A percentile compares a stretch with the other conserved stretches of the same genome.
Evolutionary conservation across 2,888 invertebrate species (phyloP).

Genomic region (Encarsia formosa): DNA sequence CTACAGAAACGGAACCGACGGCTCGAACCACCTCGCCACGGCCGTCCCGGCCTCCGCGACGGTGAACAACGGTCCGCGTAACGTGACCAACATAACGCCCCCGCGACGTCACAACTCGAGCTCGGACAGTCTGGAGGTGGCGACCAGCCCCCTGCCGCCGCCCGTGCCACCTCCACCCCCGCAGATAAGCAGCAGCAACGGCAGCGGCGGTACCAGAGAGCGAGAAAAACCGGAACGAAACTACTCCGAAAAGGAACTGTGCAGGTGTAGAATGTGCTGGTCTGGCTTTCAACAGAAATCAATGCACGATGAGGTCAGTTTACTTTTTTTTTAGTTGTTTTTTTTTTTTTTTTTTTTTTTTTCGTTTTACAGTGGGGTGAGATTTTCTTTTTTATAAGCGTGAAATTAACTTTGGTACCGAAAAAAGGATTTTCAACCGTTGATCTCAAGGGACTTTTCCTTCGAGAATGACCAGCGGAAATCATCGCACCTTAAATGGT

Average conservation of each 20-base stretch:
- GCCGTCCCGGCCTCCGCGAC: conserved; percentile 8
- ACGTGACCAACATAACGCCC: conserved; percentile 44
- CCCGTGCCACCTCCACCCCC: conserved; percentile 54
- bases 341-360: not conserved
- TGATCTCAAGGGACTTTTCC: too few species aligned
- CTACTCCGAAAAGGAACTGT: conserved; percentile 39
- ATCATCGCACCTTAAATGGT: too few species aligned
- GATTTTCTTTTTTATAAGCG: too few species aligned
- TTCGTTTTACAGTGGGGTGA: too few species aligned
- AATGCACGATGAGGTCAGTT: conserved; percentile 48
- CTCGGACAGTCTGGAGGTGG: conserved; percentile 49
- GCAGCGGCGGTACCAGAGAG: conserved; percentile 30
- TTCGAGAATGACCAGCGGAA: too few species aligned
- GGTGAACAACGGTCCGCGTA: conserved; percentile 24
- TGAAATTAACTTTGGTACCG: too few species aligned
- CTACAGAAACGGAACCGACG: not conserved
- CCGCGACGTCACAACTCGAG: conserved; percentile 48
- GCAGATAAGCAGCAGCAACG: conserved; percentile 33
- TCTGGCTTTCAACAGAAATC: conserved; percentile 45
- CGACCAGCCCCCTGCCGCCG: conserved; percentile 50
- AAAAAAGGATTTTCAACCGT: too few species aligned
- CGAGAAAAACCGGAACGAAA: conserved; percentile 34
- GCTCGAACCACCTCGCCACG: not conserved
- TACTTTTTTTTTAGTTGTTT: not conserved
- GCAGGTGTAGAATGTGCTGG: conserved; percentile 48